phyloP scores from a whole-genome alignment of 2,888 invertebrate species.

The Caenorhabditis angaria region DNA sequence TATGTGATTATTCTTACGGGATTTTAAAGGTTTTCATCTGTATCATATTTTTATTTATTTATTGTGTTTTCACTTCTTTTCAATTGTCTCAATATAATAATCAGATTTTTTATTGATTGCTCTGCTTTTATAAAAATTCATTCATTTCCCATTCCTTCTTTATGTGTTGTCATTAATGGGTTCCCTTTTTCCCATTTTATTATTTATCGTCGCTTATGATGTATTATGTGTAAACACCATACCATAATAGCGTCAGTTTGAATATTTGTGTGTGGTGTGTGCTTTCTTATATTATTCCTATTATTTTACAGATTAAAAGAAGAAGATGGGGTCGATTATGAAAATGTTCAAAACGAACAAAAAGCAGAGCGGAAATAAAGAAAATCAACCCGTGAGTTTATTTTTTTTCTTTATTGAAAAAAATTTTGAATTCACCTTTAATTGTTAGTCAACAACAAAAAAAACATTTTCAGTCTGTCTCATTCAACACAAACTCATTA shows the following conservation, averaged over 20 bases:
- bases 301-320: neutral
- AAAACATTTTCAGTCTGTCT: constrained; percentile 33
- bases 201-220: neutral
- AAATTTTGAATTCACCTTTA: neutral
- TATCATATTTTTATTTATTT: neutral
- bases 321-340: constrained; percentile 35
- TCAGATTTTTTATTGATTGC: neutral
- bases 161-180: neutral
- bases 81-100: neutral
- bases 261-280: neutral
- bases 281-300: neutral
- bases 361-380: constrained; percentile 44
- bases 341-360: constrained; percentile 50
- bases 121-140: neutral
- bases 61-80: neutral
- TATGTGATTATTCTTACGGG: neutral
- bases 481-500: constrained; percentile 29
- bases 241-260: neutral
- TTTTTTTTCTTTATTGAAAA: neutral
- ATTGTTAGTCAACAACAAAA: too few relatives aligned
- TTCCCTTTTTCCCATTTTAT: neutral
- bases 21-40: neutral
- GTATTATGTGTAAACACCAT: neutral
- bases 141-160: neutral
- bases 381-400: constrained; percentile 45